Evolutionary conservation across 2,113 vertebrate species (phyloP).

Genomic region (Synchiropus splendidus): DNA sequence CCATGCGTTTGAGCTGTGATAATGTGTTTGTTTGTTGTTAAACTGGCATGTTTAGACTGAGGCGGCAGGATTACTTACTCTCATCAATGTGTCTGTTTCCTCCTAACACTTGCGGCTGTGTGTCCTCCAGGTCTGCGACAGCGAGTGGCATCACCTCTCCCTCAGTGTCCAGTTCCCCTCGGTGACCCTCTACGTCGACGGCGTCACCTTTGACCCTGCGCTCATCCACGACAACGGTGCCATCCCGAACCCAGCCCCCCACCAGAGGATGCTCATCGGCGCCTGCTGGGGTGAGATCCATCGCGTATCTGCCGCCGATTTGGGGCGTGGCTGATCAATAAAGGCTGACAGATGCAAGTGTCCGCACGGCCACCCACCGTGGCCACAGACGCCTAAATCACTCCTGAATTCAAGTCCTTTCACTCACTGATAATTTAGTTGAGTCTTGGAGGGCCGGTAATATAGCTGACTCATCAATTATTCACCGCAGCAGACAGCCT

Average conservation of each 20-base stretch:
- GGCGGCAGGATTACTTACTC: too few species aligned
- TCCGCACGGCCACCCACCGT: too few species aligned
- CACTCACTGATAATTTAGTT: constrained; percentile 27
- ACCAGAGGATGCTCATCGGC: constrained; percentile 82
- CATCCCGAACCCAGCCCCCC: constrained; percentile 78
- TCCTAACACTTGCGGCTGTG: constrained; percentile 3
- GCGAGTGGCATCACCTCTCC: constrained; percentile 95
- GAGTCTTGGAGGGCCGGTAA: constrained; percentile 55
- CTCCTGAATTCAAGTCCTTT: constrained; percentile 18
- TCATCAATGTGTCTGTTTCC: background rate
- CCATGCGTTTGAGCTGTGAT: too few species aligned
- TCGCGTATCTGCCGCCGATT: too few species aligned
- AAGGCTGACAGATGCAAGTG: constrained; percentile 18
- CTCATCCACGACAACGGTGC: constrained; percentile 95
- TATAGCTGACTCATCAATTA: constrained; percentile 63
- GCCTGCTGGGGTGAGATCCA: constrained; percentile 87
- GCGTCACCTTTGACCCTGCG: constrained; percentile 92
- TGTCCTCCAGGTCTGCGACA: constrained; percentile 81
- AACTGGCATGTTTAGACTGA: too few species aligned
- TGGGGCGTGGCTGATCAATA: background rate
- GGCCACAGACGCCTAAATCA: too few species aligned
- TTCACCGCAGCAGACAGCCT: constrained; percentile 53
- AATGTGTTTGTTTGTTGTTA: background rate
- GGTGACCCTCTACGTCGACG: constrained; percentile 86
- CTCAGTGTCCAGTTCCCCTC: constrained; percentile 94